These are phyloP conservation scores for Pterostichus madidus DNA, from an alignment of 2,888 invertebrate species.

Conservation along the genomic window DNA sequence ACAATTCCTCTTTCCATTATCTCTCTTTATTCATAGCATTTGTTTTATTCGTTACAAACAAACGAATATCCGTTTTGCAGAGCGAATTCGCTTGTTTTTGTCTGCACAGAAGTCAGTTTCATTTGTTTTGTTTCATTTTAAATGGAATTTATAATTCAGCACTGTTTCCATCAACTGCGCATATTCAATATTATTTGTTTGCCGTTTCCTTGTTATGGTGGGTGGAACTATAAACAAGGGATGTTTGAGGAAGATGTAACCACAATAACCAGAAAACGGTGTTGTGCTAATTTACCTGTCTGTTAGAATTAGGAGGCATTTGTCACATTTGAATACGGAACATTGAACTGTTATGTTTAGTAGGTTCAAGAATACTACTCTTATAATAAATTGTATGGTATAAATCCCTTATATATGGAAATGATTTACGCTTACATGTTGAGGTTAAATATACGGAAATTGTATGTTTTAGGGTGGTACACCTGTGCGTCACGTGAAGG, in stretches of 20 bases:
- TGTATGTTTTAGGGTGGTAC: no score
- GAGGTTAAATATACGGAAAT: no score
- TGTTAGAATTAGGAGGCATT: no score
- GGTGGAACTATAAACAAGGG: neutral
- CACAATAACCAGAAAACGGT: neutral
- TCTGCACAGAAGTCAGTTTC: slow-evolving; percentile 26
- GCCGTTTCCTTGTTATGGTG: neutral
- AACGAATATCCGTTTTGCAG: slow-evolving; percentile 43
- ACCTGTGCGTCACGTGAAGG: no score
- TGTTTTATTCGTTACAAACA: slow-evolving; percentile 31
- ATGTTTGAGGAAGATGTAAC: neutral
- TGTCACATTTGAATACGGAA: no score
- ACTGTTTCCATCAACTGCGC: neutral
- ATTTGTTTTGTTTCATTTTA: slow-evolving; percentile 40
- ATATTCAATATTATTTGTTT: slow-evolving; percentile 23
- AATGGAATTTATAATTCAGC: slow-evolving; percentile 50
- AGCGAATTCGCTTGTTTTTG: slow-evolving; percentile 37
- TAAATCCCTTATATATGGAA: no score
- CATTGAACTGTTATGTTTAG: no score
- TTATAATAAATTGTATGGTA: no score
- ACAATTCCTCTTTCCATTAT: neutral
- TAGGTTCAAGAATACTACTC: no score
- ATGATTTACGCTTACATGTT: no score
- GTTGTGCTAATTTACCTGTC: no score
- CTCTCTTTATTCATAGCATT: neutral